phyloP scores from a whole-genome alignment of 1,140 invertebrate species.

The Orchestia grillus region DNA sequence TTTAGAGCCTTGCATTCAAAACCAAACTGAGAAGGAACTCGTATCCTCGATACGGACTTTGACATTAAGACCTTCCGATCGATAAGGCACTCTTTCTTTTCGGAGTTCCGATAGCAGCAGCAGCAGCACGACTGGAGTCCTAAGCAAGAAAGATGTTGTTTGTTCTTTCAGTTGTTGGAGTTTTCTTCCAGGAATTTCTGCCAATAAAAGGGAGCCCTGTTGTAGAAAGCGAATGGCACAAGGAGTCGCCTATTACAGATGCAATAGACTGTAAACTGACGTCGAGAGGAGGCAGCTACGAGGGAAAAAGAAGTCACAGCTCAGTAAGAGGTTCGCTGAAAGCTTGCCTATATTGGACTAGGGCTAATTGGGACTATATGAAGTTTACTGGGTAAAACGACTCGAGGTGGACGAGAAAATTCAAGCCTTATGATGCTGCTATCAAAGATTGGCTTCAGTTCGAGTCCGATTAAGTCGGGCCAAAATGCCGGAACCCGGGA shows the following conservation, averaged over 20 bases:
- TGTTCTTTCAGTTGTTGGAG: slow-evolving; percentile 13
- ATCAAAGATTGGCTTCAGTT: slow-evolving; percentile 9
- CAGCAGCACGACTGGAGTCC: neutral
- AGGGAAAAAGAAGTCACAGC: slow-evolving; percentile 26
- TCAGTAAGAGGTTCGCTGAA: neutral
- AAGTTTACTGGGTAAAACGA: neutral
- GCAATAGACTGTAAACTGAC: slow-evolving; percentile 54
- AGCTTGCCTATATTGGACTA: neutral
- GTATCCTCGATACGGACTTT: slow-evolving; percentile 46
- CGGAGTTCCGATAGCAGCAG: slow-evolving; percentile 14
- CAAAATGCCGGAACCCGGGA: slow-evolving; percentile 25
- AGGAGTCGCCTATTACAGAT: slow-evolving; percentile 13
- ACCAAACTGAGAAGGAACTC: neutral
- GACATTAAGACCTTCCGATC: slow-evolving; percentile 22
- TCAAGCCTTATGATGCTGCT: neutral
- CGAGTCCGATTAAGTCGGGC: neutral
- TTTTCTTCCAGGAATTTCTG: slow-evolving; percentile 41
- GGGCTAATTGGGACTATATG: slow-evolving; percentile 33
- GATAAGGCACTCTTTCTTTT: neutral
- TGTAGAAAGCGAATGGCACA: slow-evolving; percentile 22
- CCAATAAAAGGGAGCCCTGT: slow-evolving; percentile 28
- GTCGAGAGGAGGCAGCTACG: slow-evolving; percentile 36
- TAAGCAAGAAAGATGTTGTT: slow-evolving; percentile 41
- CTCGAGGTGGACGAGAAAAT: neutral
- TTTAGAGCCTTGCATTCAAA: neutral